Evolutionary conservation across 1,140 invertebrate genomes (phyloP), one percentile per base, ranked within the genome.

Genomic region (Carcinoscorpius rotundicauda): DNA sequence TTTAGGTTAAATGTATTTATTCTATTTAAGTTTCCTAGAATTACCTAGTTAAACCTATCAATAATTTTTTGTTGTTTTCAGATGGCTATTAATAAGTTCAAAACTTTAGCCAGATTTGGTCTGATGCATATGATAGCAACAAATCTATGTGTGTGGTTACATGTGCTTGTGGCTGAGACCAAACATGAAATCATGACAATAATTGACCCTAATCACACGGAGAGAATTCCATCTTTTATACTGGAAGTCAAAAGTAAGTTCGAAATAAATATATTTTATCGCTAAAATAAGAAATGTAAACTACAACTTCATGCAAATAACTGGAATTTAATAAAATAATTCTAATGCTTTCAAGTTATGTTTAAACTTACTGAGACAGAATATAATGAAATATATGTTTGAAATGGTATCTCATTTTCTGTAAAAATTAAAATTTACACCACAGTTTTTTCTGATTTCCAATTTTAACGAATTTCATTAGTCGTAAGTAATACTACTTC

Each of bases 81-180:
- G 88, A 91, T 93, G 83, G 87, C 88, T 78, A 88, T 93, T 3
- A 89, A 89, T 75, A 87, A 87, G 65, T 88, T 92, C 75, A 87
- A 88, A 75, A 83, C 91, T 56, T 82, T 91, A 11, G 89, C 90
- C 0, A 82, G 91, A 64, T 93, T 96, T 72, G 91, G 92, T 2
- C 77, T 96, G 51, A 95, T 95, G 91, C 93, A 96, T 76, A 93
- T 96, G 89, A 93, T 95, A 64, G 92, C 89, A 11, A 95, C 92
- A 1, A 96, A 96, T 79, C 78, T 96, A 53, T 93, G 89, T 11
- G 90, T 95, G 3, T 96, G 92, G 92, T 78, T 95, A 4, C 91
- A 92, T 71, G 92, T 95, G 1, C 80, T 95, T 2, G 86, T 95
- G 4, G 89, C 93, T 74, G 91, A 95, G 80, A 95, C 92, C 0